A percentile compares a stretch with the other conserved stretches of the same genome.
These are phyloP conservation scores for Enteromius trimaculatus DNA, from an alignment of 2,797 vertebrate species.

Conservation along the genomic window DNA sequence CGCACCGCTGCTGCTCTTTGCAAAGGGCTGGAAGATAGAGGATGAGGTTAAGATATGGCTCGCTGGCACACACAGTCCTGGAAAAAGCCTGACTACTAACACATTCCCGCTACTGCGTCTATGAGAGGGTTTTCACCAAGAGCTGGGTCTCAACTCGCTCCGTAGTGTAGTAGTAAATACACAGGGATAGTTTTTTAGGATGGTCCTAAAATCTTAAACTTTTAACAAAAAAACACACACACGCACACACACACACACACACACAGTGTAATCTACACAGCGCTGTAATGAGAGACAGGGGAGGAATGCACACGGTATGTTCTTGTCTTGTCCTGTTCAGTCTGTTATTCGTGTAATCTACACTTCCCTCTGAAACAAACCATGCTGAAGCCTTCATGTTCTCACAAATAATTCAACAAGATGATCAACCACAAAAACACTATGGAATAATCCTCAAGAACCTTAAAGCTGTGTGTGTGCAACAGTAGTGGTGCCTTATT, in stretches of 20 bases:
- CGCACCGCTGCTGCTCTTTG: constrained; percentile 34
- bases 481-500: background rate
- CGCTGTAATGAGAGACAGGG: background rate
- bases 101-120: background rate
- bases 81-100: constrained; percentile 18
- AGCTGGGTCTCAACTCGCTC: background rate
- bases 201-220: background rate
- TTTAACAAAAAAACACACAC: too few relatives aligned
- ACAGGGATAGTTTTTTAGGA: background rate
- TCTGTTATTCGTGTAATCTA: background rate
- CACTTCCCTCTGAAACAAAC: background rate
- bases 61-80: constrained; percentile 26
- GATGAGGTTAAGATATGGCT: constrained; percentile 21
- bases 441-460: too few relatives aligned
- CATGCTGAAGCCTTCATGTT: background rate
- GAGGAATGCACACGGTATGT: background rate
- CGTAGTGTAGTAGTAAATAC: background rate
- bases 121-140: background rate
- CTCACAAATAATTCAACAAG: background rate
- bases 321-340: constrained; percentile 26
- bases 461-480: background rate
- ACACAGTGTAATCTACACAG: background rate
- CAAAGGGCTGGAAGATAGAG: constrained; percentile 42
- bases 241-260: background rate
- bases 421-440: background rate